A percentile compares a stretch with the other conserved stretches of the same genome.
These are phyloP conservation scores for Tetramorium alpestre DNA, from an alignment of 1,140 invertebrate species.

Conservation along the genomic window DNA sequence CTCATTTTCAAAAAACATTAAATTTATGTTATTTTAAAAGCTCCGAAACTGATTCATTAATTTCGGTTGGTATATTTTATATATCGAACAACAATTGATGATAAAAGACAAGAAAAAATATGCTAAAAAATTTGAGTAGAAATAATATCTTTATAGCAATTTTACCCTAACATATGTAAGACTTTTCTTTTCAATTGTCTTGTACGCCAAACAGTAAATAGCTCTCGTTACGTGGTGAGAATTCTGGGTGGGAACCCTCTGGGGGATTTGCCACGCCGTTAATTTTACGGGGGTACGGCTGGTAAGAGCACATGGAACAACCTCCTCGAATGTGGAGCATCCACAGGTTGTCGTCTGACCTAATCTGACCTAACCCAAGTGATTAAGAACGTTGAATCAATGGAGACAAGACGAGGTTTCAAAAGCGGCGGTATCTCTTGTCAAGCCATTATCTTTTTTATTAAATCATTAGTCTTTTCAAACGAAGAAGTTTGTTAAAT, in stretches of 20 bases:
- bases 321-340: conserved; percentile 55
- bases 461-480: not conserved
- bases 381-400: conserved; percentile 59
- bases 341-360: conserved; percentile 64
- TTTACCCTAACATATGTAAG: not conserved
- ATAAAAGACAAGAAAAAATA: not conserved
- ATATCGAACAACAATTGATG: not conserved
- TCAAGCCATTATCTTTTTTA: conserved; percentile 33
- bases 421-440: not conserved
- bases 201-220: conserved; percentile 41
- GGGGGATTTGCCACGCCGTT: conserved; percentile 44
- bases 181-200: not conserved
- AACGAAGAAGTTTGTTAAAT: not conserved
- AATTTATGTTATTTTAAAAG: not conserved
- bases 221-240: conserved; percentile 23
- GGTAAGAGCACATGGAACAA: conserved; percentile 51
- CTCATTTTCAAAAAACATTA: not conserved
- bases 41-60: not conserved
- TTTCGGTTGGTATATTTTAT: not conserved
- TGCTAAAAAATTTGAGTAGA: not conserved
- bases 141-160: not conserved
- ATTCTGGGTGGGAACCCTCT: conserved; percentile 40
- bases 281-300: conserved; percentile 51
- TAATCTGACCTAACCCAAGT: conserved; percentile 47
- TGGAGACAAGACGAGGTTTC: not conserved